Evolutionary conservation across 2,888 invertebrate genomes (phyloP).

Genomic region (Neoitamus cyanurus): DNA sequence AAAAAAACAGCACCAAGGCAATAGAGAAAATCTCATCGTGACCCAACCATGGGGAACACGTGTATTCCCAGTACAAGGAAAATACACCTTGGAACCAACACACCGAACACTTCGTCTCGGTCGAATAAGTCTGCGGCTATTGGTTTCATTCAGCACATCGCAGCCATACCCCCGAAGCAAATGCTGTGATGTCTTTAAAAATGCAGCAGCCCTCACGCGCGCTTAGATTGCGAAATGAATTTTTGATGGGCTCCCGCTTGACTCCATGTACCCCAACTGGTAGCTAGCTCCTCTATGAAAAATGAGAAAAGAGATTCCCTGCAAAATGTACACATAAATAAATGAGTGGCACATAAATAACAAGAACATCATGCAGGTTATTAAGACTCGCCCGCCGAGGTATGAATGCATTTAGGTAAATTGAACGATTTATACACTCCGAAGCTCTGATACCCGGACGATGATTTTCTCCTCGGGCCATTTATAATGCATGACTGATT

Average conservation of each 20-base stretch:
- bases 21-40: not conserved
- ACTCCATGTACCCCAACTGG: conserved; percentile 48
- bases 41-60: not conserved
- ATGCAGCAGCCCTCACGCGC: conserved; percentile 67
- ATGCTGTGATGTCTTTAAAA: conserved; percentile 58
- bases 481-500: not conserved
- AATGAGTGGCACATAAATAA: conserved; percentile 39
- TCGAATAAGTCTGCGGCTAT: conserved; percentile 30
- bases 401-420: conserved; percentile 40
- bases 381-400: conserved; percentile 38
- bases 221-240: conserved; percentile 68
- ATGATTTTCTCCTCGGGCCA: not conserved
- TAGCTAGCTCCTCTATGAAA: conserved; percentile 37
- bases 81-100: conserved; percentile 10
- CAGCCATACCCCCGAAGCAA: not conserved
- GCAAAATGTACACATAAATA: conserved; percentile 43
- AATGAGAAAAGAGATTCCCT: conserved; percentile 32
- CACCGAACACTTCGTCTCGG: not conserved
- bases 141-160: conserved; percentile 40
- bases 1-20: not conserved
- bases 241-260: conserved; percentile 61
- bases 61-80: not conserved
- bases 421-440: conserved; percentile 43
- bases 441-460: not conserved
- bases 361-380: conserved; percentile 35